Base-by-base conservation (phyloP, 30 jellyfish, hydroid and myxozoan genomes). In the Chrysaora quinquecirrha region DNA sequence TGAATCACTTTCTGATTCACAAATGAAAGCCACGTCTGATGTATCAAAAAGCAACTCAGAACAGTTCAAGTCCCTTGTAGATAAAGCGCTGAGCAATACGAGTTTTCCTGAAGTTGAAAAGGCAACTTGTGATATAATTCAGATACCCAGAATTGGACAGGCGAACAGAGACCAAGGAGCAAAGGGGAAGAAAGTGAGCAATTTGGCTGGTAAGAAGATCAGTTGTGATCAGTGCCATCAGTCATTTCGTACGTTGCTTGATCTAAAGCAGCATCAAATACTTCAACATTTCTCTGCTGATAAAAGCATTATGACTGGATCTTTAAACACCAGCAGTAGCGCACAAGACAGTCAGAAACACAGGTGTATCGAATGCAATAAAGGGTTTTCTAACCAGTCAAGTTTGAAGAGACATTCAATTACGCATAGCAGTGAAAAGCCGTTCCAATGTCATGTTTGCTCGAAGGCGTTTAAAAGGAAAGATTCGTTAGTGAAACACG, bases 381-480 rank as follows among this genome's bases (percentile, higher is more conserved):
- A 82, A 31, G 80, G 92, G 21, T 68, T 82, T 48, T 68, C 68
- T n/a, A 82, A 79, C 3, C 92, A 81, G 10, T 82, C 92, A 3
- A 70, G 54, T 25, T 49, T 82, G 80, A 68, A 82, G 28, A 34
- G 90, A 30, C 90, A 80, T 52, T 49, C 22, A 49, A 29, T 80
- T 66, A 34, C 75, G 65, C 90, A 80, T 25, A 65, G 83, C 32
- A 76, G 84, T 0, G 90, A 80, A 76, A 66, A 80, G 1, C 83
- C 90, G 18, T 70, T 49, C 30, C 85, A 82, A 30, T 82, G 92
- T 35, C 71, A 56, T 7, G 46, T 82, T 33, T 82, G 92, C 30
- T 75, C 92, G 1, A 82, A 71, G 73, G 85, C 68, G 58, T 82
- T 82, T 74, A 70, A 82, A 27, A 50, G 92, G 48, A 82, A 82